Base-by-base conservation (phyloP, 1,140 invertebrate genomes). In the Galleria mellonella region DNA sequence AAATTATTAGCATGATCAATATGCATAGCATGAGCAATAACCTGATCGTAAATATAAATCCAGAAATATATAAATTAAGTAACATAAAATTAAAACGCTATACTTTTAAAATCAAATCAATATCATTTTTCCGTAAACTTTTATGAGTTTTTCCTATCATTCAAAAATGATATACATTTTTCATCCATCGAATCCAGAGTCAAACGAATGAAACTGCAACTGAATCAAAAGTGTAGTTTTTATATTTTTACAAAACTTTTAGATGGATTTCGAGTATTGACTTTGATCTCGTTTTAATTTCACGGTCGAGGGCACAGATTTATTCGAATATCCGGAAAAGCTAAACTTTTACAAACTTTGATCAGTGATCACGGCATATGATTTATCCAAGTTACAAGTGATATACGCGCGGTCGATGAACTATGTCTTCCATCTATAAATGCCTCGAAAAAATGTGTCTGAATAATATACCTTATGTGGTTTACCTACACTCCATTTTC, bases 241-340 rank as follows among this genome's bases (percentile, higher is more conserved):
- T 52, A 51, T 41, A 55, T 63, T 56, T 51, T 37, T 37, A 13
- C 10, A 17, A 37, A 41, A 55, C 50, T 44, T 62, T 64, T 54
- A 49, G 48, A 66, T 67, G 61, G 53, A 65, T 62, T 56, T 44
- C 41, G 51, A 41, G 11, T 37, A 60, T 52, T 52, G 51, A 62
- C 55, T 65, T 55, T 43, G 41, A 59, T 44, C 51, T 54, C 41
- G 51, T 59, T 63, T 66, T 67, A 66, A 69, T 72, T 72, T 72
- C 55, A 58, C 59, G 62, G 36, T 38, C 47, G 56, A 59, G 47
- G 45, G 57, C 31, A 53, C 55, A 58, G 56, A 69, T 62, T 72
- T 62, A 66, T 66, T 61, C 38, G 51, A 62, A 62, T 66, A 61
- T 59, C 50, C 53, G 55, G 55, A 59, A 69, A 62, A 64, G 55